Base-by-base conservation (phyloP, 2,888 invertebrate genomes). In the Girardia tigrina region DNA sequence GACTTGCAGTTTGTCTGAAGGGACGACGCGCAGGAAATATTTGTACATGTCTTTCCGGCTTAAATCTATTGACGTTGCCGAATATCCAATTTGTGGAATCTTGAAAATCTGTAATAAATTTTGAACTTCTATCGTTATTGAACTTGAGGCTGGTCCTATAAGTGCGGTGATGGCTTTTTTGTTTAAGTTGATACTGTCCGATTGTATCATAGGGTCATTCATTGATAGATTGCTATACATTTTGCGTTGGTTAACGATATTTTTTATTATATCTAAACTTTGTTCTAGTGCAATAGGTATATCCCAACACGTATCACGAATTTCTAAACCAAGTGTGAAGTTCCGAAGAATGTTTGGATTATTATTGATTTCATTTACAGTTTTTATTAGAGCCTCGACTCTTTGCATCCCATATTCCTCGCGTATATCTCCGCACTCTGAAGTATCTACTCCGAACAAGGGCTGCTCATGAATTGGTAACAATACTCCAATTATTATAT, bases 271-370 rank as follows among this genome's bases (percentile, higher is more conserved):
- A 83, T 90, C 89, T 78, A 90, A 88, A 81, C 88, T 88, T 84
- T 90, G 90, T 80, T 90, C 90, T 78, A 91, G 86, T 29, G 90
- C 90, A 2, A 90, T 89, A 20, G 90, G 88, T 1, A 90, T 88
- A 80, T 89, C 90, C 90, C 90, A 90, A 83, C 90, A 91, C 27
- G 90, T 89, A 84, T 91, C 90, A 1, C 90, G 86, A 77, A 90
- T 89, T 82, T 90, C 90, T 75, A 89, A 87, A 28, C 90, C 90
- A 16, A 88, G 82, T 0, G 84, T 86, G 73, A 88, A 85, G 78
- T 83, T 83, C 8, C 88, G 88, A 77, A 89, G 83, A 76, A 89
- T 85, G 71, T 84, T 82, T 0, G 84, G 82, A 79, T 88, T 86
- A 73, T 83, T 84, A 84, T 90, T 90, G 80, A 90, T 86, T 72